Base-by-base conservation (phyloP, 1,140 invertebrate species). In the Stratiolaelaps scimitus region DNA sequence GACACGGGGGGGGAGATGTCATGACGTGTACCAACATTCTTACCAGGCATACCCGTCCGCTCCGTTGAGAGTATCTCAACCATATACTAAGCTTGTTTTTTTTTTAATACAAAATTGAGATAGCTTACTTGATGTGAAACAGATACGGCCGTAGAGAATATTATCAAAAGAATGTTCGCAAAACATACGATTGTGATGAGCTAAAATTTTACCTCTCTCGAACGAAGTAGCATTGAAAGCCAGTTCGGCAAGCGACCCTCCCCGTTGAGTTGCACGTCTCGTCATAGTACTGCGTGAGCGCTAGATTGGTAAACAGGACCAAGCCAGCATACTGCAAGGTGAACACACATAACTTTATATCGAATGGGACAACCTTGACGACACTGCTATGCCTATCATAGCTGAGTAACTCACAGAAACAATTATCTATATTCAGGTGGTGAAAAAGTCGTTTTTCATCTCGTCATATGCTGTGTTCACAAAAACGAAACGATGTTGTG, bases 231-330 rank as follows among this genome's bases (percentile, higher is more conserved):
- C 53, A 60, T 5, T 60, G 53, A 4, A 26, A 15, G 6, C 53
- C 53, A 15, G 53, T 60, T 2, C 34, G 26, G 10, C 53, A 60
- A 1, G 53, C 53, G 17, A 60, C 17, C n/a, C 56, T 53, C n/a
- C 19, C 30, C 1, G 15, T 65, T 5, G 56, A 7, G 13, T 65
- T 48, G n/a, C 23, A 72, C 71, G 70, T 68, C 60, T 64, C 69
- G 26, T 71, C 68, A 10, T 71, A 69, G 26, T 70, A 60, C 10
- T 70, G 67, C 1, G 71, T 74, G 20, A 80, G 66, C 10, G 67
- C 45, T 0, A 72, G 71, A 71, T 79, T 76, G 1, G 77, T 75
- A 67, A 80, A 76, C 0, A 79, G 67, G n/a, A 76, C 44, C 0
- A 81, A 67, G 28, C 74, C 75, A 30, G 74, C 71, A 23, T 73